phyloP scores from a whole-genome alignment of 2,888 invertebrate species.

The Aspidapion aeneum region DNA sequence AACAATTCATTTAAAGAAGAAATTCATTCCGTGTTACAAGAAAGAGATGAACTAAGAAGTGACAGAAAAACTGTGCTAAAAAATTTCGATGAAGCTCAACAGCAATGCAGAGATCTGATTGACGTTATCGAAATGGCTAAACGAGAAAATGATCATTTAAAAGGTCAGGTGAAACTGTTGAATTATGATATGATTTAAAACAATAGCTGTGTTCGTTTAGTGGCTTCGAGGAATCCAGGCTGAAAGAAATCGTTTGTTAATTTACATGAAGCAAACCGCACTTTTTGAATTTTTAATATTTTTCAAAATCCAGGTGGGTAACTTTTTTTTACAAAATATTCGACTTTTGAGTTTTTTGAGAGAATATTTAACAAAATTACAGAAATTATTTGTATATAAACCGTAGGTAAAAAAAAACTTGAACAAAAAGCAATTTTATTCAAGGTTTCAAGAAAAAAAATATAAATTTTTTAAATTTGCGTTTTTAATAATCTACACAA shows the following conservation, averaged over 20 bases:
- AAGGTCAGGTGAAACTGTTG: slow-evolving; percentile 30
- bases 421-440: too few relatives aligned
- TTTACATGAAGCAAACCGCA: slow-evolving; percentile 15
- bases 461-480: too few relatives aligned
- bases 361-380: too few relatives aligned
- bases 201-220: slow-evolving; percentile 24
- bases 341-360: too few relatives aligned
- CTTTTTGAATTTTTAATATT: slow-evolving; percentile 20
- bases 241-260: not conserved
- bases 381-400: too few relatives aligned
- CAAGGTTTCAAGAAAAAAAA: too few relatives aligned
- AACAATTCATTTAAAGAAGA: slow-evolving; percentile 28
- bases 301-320: too few relatives aligned
- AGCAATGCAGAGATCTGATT: slow-evolving; percentile 37
- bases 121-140: slow-evolving; percentile 34
- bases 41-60: slow-evolving; percentile 27
- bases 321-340: too few relatives aligned
- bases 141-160: slow-evolving; percentile 38
- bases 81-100: slow-evolving; percentile 36
- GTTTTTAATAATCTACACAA: too few relatives aligned
- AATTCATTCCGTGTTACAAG: slow-evolving; percentile 29
- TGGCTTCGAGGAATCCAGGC: slow-evolving; percentile 22
- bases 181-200: not conserved
- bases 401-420: too few relatives aligned
- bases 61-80: slow-evolving; percentile 31